These are phyloP conservation scores for Rutpela maculata DNA, from an alignment of 2,888 invertebrate species.

Conservation along the genomic window DNA sequence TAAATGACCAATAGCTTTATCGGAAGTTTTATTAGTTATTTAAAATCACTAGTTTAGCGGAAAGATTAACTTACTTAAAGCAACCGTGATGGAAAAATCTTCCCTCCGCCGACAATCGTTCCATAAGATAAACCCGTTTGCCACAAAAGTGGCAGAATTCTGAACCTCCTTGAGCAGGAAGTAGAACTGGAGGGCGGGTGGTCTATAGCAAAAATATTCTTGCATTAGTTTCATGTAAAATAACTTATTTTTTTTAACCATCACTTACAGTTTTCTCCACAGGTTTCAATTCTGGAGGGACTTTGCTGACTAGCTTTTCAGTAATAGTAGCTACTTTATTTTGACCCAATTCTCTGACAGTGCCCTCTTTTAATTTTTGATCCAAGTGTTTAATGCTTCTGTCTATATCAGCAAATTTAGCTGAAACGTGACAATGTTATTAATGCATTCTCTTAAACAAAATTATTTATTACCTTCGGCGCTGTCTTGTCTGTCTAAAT, in stretches of 20 bases:
- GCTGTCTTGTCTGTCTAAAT: constrained; percentile 77
- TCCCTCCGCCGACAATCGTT: constrained; percentile 92
- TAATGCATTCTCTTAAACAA: not conserved
- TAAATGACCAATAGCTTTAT: no score
- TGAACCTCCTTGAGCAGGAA: constrained; percentile 82
- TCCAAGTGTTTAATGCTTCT: constrained; percentile 83
- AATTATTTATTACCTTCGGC: constrained; percentile 70
- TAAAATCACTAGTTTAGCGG: not conserved
- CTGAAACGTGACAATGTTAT: constrained; percentile 63
- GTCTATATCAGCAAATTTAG: constrained; percentile 85
- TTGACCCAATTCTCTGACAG: constrained; percentile 80
- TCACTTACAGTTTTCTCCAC: constrained; percentile 77
- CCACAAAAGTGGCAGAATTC: constrained; percentile 92
- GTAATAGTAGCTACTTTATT: constrained; percentile 92
- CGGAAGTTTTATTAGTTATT: no score
- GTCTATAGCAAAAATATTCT: constrained; percentile 70
- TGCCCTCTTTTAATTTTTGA: constrained; percentile 86
- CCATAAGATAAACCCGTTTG: constrained; percentile 94
- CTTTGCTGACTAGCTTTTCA: constrained; percentile 81
- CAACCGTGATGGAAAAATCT: constrained; percentile 94
- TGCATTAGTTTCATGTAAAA: no score
- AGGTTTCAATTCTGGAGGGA: constrained; percentile 59
- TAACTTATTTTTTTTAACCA: not conserved
- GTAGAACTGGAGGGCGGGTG: constrained; percentile 77
- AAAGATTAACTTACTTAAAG: constrained; percentile 76